These are phyloP conservation scores for Bos taurus DNA, from an alignment of 2,113 vertebrate species.

Conservation along the genomic window DNA sequence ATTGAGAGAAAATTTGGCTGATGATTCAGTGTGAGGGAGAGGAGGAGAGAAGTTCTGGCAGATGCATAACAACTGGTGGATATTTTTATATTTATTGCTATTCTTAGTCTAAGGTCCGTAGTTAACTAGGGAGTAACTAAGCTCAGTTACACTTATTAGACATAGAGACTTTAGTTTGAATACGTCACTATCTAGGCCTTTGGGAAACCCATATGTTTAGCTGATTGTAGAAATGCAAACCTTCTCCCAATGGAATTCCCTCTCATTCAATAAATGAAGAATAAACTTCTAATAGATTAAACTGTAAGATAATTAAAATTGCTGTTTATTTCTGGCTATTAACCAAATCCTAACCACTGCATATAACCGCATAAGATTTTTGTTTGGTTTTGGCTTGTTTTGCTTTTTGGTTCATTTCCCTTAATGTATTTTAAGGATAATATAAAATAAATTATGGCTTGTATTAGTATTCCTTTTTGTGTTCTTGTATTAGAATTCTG, in stretches of 20 bases:
- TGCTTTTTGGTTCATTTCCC: neutral
- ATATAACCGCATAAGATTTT: neutral
- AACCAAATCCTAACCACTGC: neutral
- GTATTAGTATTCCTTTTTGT: neutral
- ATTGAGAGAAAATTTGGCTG: neutral
- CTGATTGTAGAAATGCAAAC: neutral
- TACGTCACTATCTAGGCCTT: neutral
- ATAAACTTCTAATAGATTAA: neutral
- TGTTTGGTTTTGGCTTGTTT: conserved; percentile 15
- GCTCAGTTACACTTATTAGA: neutral
- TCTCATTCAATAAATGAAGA: neutral
- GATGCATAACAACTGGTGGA: neutral
- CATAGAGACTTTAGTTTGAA: neutral
- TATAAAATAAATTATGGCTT: neutral
- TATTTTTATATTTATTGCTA: conserved; percentile 56
- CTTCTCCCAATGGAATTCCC: neutral
- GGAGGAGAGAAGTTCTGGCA: neutral
- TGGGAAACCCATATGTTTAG: neutral
- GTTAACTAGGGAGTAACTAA: conserved; percentile 17
- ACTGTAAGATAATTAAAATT: neutral
- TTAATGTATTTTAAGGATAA: conserved; percentile 1
- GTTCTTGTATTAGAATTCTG: neutral
- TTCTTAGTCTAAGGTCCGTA: conserved; percentile 40
- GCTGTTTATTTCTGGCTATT: neutral
- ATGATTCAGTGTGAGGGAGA: conserved; percentile 8